phyloP scores from a whole-genome alignment of 1,140 invertebrate genomes.

The Calosoma granatense region DNA sequence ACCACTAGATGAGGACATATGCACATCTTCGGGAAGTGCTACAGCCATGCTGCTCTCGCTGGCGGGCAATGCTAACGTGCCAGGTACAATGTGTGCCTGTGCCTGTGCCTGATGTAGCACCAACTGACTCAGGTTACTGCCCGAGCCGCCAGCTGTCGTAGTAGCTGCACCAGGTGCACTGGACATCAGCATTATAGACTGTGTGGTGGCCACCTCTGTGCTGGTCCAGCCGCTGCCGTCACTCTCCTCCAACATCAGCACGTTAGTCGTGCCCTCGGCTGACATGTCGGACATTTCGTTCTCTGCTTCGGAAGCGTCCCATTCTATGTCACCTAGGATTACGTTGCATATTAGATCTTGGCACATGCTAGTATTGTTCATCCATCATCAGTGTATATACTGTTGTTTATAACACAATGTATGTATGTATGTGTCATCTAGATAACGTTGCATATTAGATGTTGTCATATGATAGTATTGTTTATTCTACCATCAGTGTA shows the following conservation, averaged over 20 bases:
- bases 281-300: constrained; percentile 26
- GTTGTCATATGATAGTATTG: no score
- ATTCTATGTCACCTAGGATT: constrained; percentile 44
- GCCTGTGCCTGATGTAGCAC: neutral
- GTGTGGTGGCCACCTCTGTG: neutral
- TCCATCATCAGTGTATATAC: neutral
- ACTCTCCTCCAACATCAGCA: constrained; percentile 19
- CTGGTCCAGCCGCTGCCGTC: neutral
- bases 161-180: constrained; percentile 12
- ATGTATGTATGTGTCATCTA: no score
- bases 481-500: no score
- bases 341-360: neutral
- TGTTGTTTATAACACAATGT: no score
- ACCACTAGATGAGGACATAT: constrained; percentile 14
- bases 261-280: neutral
- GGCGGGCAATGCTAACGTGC: constrained; percentile 18
- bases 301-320: constrained; percentile 42
- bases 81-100: neutral
- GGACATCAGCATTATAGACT: constrained; percentile 16
- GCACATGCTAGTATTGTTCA: neutral
- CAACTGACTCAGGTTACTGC: neutral
- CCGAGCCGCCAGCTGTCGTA: no score
- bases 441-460: no score
- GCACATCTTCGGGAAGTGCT: constrained; percentile 23
- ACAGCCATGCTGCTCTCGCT: constrained; percentile 22